Base-by-base conservation (phyloP, 2,797 vertebrate species). In the Picus viridis region DNA sequence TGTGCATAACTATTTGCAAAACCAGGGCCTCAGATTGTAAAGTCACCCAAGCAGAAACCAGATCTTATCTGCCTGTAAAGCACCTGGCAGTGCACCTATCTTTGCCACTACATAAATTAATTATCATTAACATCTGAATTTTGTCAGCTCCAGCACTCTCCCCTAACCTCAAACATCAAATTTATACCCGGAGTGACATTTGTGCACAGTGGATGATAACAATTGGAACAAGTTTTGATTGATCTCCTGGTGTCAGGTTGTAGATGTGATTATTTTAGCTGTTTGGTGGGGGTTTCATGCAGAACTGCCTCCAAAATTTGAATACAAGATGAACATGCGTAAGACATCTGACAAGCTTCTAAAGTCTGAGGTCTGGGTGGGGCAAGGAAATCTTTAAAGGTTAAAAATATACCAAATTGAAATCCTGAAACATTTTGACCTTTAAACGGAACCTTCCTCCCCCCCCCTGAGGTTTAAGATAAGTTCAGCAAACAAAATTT, bases 71-170 rank as follows among this genome's bases (percentile, higher is more conserved):
- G 85, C 34, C 77, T 53, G 77, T 82, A 89, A 93, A 94, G 80
- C 80, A 95, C 89, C 94, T 95, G 94, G 94, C 91, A 94, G 51
- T 14, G 87, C 83, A 95, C 89, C 94, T 94, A 96, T 94, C 92
- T 94, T 79, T 91, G 94, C 89, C 93, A 96, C 93, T 94, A 95
- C 75, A 88, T 96, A 96, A 95, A 96, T 96, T 94, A 95, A 95
- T 95, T 95, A 95, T 93, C 92, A 91, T 91, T 91, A 95, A 24
- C 89, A 91, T 95, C 80, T 96, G 93, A 96, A 93, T 96, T 95
- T 95, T 94, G 80, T 91, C 94, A 93, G 77, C 51, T 92, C 77
- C 87, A 73, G 36, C 68, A 22, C 64, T 80, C 77, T 79, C 80
- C 71, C 86, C 49, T 73, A 78, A 94, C 70, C 90, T 90, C 86